Base-by-base conservation (phyloP, 2,888 invertebrate genomes). In the Pherbina coryleti region DNA sequence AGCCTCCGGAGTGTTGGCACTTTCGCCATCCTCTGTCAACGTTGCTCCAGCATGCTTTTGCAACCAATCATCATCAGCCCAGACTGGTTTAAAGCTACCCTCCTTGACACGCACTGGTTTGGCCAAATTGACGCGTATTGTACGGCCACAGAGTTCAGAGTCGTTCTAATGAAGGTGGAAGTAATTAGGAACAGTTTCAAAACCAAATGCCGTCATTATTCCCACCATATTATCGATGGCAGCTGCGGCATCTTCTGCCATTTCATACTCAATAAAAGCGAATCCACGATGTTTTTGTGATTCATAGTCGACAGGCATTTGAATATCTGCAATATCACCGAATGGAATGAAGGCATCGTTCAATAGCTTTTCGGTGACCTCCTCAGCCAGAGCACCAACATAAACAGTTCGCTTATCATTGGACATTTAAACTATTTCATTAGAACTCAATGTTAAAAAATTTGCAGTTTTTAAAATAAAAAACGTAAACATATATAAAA, bases 51-150 rank as follows among this genome's bases (percentile, higher is more conserved):
- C 98, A 91, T 99, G 98, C 87, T 97, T 96, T 88, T 97, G 97
- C n/a, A 99, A 90, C 99, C 99, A 99, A 72, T 93, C 93, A 89
- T 99, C 99, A 87, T 99, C 99, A 0, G 98, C 96, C 99, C 99
- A 99, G 2, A 99, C 98, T 2, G 98, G 96, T 81, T 96, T 92
- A 0, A 96, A 95, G 9, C 97, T 97, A 31, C 98, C 97, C 91
- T 99, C 98, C 88, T 97, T 98, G 75, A 98, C 95, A 83, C 97
- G 94, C 88, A 98, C 97, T 3, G 99, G 99, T 84, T 98, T 98
- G 3, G 99, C 99, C 82, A 99, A 92, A 89, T 99, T 99, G 0
- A 98, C 98, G 84, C 98, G 92, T 83, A 99, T 95, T 51, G 98
- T 98, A 81, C 98, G 92, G 0, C 99, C 99, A 91, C 97, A 99